These are phyloP conservation scores for Teleogryllus occipitalis DNA, from an alignment of 1,140 invertebrate genomes.

Conservation along the genomic window DNA sequence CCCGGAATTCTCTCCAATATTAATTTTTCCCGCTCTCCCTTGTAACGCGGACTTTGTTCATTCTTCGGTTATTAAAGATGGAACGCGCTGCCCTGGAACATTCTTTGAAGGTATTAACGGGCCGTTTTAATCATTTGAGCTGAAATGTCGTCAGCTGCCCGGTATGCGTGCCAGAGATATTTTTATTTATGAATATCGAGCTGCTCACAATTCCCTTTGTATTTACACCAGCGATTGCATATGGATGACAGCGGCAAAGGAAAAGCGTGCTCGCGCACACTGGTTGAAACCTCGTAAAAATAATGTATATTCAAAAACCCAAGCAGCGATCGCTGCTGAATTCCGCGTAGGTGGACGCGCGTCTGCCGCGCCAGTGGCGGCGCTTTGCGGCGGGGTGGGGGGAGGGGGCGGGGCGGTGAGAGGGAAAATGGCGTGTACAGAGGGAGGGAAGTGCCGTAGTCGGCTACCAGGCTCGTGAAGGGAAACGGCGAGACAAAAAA, in stretches of 20 bases:
- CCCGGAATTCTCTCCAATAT: background rate
- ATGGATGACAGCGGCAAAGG: background rate
- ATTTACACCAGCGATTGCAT: conserved; percentile 4
- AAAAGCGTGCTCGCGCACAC: background rate
- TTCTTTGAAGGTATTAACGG: background rate
- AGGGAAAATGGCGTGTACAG: no score
- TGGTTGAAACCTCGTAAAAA: background rate
- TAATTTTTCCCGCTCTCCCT: background rate
- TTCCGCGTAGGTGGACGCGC: background rate
- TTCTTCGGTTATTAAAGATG: background rate
- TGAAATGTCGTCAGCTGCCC: background rate
- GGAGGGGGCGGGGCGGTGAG: no score
- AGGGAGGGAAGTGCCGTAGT: no score
- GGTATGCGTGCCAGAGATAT: background rate
- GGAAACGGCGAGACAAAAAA: no score
- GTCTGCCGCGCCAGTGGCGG: background rate
- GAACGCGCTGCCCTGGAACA: background rate
- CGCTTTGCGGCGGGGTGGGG: background rate
- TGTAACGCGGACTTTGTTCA: background rate
- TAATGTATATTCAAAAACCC: conserved; percentile 5
- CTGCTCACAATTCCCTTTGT: background rate
- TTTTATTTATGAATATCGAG: conserved; percentile 1
- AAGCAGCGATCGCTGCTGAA: background rate
- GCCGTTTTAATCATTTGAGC: background rate
- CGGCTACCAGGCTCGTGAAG: no score